Conservation (phyloP, 2,888 invertebrate genomes). For the Trypoxylon attenuatum region DNA sequence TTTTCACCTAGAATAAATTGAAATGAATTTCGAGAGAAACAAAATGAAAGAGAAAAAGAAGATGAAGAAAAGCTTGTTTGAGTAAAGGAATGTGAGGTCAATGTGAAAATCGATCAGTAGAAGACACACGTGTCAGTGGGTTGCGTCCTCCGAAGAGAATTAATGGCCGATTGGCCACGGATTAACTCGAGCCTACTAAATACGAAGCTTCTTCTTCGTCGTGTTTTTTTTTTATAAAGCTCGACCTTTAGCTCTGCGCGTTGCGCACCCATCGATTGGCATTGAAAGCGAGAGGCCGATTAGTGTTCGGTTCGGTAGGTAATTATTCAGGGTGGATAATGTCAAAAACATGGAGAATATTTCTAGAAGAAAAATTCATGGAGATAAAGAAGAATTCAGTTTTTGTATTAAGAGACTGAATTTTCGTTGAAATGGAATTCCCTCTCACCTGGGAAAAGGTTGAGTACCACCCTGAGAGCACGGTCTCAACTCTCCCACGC, state of each 20-base stretch:
- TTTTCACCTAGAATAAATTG: no score
- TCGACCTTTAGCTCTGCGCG: no score
- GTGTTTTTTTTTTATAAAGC: conserved; percentile 48
- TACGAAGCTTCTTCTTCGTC: conserved; percentile 8
- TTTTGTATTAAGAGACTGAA: no score
- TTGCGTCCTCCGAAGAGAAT: conserved; percentile 18
- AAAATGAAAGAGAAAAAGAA: no score
- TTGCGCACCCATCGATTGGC: no score
- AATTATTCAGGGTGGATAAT: neutral
- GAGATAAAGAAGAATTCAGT: no score
- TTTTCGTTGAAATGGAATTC: no score
- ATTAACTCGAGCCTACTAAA: conserved; percentile 31
- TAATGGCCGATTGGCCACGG: conserved; percentile 40
- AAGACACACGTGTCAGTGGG: conserved; percentile 37
- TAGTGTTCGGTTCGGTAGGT: no score
- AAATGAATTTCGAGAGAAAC: no score
- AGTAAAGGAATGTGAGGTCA: conserved; percentile 33
- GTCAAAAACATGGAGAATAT: neutral
- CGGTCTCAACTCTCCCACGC: conserved; percentile 70
- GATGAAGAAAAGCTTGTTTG: no score
- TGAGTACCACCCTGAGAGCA: conserved; percentile 64
- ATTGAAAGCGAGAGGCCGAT: no score
- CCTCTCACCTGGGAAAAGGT: conserved; percentile 66
- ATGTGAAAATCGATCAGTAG: conserved; percentile 33
- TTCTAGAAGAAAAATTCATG: no score